Evolutionary conservation across 2,113 vertebrate genomes (phyloP), one percentile per base, ranked within the genome.

Genomic region (Otolemur garnettii): DNA sequence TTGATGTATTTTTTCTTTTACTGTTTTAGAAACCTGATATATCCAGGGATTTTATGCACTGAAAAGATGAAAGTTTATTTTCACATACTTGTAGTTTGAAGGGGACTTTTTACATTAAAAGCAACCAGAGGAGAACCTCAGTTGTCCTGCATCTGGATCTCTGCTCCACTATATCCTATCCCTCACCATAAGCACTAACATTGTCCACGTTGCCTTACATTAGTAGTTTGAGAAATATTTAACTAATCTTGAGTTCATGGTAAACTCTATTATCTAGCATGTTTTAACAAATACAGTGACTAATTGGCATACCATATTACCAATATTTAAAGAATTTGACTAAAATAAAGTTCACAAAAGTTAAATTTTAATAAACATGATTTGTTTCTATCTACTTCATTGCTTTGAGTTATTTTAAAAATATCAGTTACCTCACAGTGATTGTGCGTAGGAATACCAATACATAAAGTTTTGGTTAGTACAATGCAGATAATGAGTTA

Each of bases 181-280:
- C 4, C 24, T 95, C 45, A 60, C 14, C 13, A 4, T 68, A 75
- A 89, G 3, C 26, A 86, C 15, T 45, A 50, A 13, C 4, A 77
- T 77, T 33, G 0, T 62, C 24, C 42, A 83, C 30, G 80, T 57
- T 62, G 26, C 22, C 28, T 83, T 87, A 35, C 13, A 90, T 19
- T 42, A 86, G 59, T 11, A 84, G 2, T 74, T 38, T 64, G 42
- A 79, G 24, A 96, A 74, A 92, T 57, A 74, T n/a, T 79, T 89
- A 59, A 69, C 8, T 66, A 62, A n/a, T 83, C 11, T 93, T 87
- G 59, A 95, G 87, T 13, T 74, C 38, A 77, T 33, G 30, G 14
- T 77, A 71, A 93, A 75, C 11, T 42, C 2, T 11, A 89, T 71
- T 60, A 93, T 69, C n/a, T n/a, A 69, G 4, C 5, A 79, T 50